Evolutionary conservation across 2,113 vertebrate species (phyloP).

Genomic region (Antidorcas marsupialis): DNA sequence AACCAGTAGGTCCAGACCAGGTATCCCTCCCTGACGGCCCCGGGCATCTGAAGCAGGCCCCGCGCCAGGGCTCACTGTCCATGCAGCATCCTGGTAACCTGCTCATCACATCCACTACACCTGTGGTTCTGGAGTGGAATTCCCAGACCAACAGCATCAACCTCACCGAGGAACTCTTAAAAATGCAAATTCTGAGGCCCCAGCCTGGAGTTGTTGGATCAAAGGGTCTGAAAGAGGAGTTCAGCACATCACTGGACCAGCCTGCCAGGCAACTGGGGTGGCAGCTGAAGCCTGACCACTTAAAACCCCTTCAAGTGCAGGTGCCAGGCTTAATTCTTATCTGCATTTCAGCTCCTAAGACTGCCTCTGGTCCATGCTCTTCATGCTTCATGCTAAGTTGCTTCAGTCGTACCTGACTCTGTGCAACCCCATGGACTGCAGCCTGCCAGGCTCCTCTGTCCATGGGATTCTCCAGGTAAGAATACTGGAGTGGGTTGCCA

Average conservation of each 20-base stretch:
- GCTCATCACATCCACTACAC: too few species aligned
- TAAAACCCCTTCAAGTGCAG: background rate
- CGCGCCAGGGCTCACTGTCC: rapidly evolving
- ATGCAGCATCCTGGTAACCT: rapidly evolving
- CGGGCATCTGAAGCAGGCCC: background rate
- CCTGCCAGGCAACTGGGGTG: background rate
- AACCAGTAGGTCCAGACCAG: background rate
- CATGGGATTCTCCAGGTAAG: background rate
- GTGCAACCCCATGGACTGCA: background rate
- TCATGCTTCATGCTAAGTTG: background rate
- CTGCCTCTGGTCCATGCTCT: background rate
- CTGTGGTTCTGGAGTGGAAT: too few species aligned
- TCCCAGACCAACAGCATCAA: rapidly evolving
- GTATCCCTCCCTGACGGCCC: background rate
- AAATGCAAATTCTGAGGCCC: background rate
- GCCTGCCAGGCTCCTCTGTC: background rate
- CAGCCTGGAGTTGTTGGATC: background rate
- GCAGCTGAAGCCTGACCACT: background rate
- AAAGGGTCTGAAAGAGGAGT: too few species aligned
- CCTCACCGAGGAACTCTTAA: background rate
- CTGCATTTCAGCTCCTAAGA: background rate
- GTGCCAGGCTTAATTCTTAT: background rate
- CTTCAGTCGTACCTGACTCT: background rate
- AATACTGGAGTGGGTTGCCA: background rate
- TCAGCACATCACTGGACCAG: background rate